Evolutionary conservation across 2,888 invertebrate species (phyloP).

Genomic region (Noctua janthina): DNA sequence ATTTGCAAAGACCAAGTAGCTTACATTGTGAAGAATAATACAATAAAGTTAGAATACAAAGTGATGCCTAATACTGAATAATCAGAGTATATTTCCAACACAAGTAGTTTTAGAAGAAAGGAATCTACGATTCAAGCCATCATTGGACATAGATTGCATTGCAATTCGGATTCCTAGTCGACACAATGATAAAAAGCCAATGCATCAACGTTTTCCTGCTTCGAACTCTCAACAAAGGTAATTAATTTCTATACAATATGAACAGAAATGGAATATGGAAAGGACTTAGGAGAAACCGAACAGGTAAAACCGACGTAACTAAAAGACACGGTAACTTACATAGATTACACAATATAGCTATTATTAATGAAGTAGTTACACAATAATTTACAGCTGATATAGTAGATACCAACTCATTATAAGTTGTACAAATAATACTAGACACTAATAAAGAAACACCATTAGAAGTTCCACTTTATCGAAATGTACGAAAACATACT

Average conservation of each 20-base stretch:
- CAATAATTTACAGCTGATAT: slow-evolving; percentile 11
- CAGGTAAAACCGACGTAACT: slow-evolving; percentile 19
- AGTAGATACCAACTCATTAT: background rate
- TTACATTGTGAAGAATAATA: background rate
- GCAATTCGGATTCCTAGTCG: slow-evolving; percentile 19
- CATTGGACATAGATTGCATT: background rate
- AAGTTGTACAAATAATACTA: background rate
- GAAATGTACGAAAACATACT: background rate
- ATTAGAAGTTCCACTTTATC: background rate
- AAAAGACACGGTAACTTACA: slow-evolving; percentile 2
- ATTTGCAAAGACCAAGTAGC: slow-evolving; percentile 1
- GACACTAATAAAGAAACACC: background rate
- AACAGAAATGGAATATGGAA: slow-evolving; percentile 19
- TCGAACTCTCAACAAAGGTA: background rate
- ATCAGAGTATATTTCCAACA: background rate
- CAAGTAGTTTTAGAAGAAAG: background rate
- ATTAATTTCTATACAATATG: slow-evolving; percentile 7
- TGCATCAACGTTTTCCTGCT: slow-evolving; percentile 37
- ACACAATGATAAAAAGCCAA: slow-evolving; percentile 12
- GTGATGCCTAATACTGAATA: background rate
- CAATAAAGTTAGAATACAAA: background rate
- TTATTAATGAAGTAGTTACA: slow-evolving; percentile 28
- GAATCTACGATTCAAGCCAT: slow-evolving; percentile 21
- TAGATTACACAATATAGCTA: slow-evolving; percentile 2
- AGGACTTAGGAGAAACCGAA: background rate